Percentiles rank a stretch among this genome's conserved stretches.
Evolutionary conservation across 1,140 invertebrate species (phyloP).

Genomic region (Lepidurus couesii): DNA sequence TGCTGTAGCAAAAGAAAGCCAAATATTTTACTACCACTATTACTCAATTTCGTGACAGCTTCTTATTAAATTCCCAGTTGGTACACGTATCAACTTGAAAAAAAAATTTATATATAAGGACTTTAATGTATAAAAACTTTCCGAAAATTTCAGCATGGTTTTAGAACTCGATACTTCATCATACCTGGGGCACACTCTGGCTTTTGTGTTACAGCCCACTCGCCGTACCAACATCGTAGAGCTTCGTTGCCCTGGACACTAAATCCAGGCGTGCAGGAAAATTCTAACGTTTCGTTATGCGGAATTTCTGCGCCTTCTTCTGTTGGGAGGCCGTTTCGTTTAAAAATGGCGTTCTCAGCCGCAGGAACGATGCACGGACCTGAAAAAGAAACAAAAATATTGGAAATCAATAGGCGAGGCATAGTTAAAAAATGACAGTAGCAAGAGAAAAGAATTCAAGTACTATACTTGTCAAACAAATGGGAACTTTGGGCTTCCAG

Average conservation of each 20-base stretch:
- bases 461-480: constrained; percentile 65
- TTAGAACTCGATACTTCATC: background rate
- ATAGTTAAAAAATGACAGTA: background rate
- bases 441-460: constrained; percentile 6
- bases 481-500: constrained; percentile 73
- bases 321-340: constrained; percentile 47
- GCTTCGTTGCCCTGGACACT: constrained; percentile 62
- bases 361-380: constrained; percentile 61
- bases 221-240: constrained; percentile 67
- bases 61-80: no score
- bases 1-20: constrained; percentile 44
- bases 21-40: constrained; percentile 3
- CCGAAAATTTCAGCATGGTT: background rate
- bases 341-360: constrained; percentile 57
- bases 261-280: constrained; percentile 61
- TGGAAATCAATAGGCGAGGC: background rate
- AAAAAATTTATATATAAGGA: no score
- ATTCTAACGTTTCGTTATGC: constrained; percentile 58
- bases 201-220: constrained; percentile 64
- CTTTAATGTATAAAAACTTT: no score
- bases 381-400: constrained; percentile 42
- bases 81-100: no score
- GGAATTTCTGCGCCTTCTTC: constrained; percentile 51
- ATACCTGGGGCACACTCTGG: constrained; percentile 69
- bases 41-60: constrained; percentile 23